Base-by-base conservation (phyloP, 2,113 vertebrate genomes). In the Gymnobelideus leadbeateri region DNA sequence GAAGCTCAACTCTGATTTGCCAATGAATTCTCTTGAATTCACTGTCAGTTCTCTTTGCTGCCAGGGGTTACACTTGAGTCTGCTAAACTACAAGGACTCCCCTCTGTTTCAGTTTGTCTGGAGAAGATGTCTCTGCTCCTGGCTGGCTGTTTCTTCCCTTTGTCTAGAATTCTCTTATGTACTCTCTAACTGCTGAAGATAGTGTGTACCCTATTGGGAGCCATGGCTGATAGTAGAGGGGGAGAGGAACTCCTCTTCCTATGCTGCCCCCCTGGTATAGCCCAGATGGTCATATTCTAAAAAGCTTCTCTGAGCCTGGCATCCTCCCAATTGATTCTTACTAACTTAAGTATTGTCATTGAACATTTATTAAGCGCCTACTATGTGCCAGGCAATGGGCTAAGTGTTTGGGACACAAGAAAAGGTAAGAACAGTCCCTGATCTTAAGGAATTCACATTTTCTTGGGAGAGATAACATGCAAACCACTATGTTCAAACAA, bases 391-490 rank as follows among this genome's bases (percentile, higher is more conserved):
- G 47, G 50, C 24, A n/a, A 37, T 91, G 37, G 68, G 54, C 93
- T 92, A 93, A 51, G 49, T 23, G 25, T n/a, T 90, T 37, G 89
- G 26, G 26, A 91, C 89, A 93, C 95, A 93, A 51, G 91, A 51
- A 91, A 94, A 53, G 61, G 28, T 49, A 51, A 49, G 89, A 93
- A 84, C 90, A 89, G 89, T 89, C 92, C 61, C 43, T 47, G 24
- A 5, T 89, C 4, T 94, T 26, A 16, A 37, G 28, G 3, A 11
- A 61, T 43, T 93, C 55, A 51, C 50, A 54, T 77, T 31, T 53
- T 89, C 90, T 46, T 54, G 93, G 26, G 84, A 14, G 12, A n/a
- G 12, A 43, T 55, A 19, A 46, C 52, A 55, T 52, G 51, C 1
- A 61, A 89, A 49, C 9, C 25, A 12, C 57, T 14, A 16, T 16